Percentiles rank a stretch among this genome's conserved stretches.
Evolutionary conservation across 2,797 vertebrate species (phyloP).

Genomic region (Macrochelys suwanniensis): DNA sequence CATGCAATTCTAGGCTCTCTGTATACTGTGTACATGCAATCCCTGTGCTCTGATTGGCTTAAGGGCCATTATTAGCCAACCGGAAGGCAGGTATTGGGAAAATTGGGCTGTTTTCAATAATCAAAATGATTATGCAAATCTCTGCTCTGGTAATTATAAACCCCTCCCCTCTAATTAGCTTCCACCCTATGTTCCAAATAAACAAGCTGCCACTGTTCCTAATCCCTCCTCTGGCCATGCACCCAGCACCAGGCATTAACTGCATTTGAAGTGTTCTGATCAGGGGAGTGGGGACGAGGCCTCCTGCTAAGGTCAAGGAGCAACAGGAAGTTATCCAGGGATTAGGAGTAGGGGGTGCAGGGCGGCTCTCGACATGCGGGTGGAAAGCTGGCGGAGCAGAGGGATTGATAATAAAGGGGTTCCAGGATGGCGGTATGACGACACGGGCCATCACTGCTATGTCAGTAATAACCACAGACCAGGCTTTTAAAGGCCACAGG

Average conservation of each 20-base stretch:
- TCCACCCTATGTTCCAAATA: not conserved
- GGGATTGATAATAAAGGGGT: not conserved
- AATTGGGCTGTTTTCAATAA: rapidly evolving
- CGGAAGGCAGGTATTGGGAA: rapidly evolving
- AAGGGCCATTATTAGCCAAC: not conserved
- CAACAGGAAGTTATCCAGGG: rapidly evolving
- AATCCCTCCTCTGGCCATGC: rapidly evolving
- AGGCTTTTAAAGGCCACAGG: not conserved
- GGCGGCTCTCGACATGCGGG: not conserved
- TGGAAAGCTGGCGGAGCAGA: not conserved
- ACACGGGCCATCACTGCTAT: not conserved
- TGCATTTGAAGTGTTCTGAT: rapidly evolving
- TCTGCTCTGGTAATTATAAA: rapidly evolving
- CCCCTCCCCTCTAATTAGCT: rapidly evolving
- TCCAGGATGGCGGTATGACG: not conserved
- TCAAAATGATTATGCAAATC: not conserved
- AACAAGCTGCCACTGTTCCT: rapidly evolving
- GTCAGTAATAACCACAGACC: not conserved
- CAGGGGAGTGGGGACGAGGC: rapidly evolving
- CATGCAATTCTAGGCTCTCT: not conserved
- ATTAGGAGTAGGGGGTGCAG: too few species aligned
- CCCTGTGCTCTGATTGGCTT: rapidly evolving
- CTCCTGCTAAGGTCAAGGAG: not conserved
- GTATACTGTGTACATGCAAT: rapidly evolving
- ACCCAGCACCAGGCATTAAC: rapidly evolving